A percentile compares a stretch with the other conserved stretches of the same genome.
Conservation (phyloP, 2,888 invertebrate species). For the Argyra leucocephala region DNA sequence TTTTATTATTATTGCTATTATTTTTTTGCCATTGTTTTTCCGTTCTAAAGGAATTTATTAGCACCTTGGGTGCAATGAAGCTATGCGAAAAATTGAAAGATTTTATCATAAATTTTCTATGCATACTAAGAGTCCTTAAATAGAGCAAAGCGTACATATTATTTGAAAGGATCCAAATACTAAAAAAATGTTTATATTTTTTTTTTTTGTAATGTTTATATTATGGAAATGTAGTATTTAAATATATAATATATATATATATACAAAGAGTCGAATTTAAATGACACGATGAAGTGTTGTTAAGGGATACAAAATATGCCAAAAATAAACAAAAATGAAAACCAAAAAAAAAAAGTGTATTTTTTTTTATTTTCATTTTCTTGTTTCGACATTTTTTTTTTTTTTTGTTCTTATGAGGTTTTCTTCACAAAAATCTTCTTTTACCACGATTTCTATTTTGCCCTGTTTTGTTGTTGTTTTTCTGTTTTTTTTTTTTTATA, state of each 20-base stretch:
- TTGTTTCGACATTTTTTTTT: background rate
- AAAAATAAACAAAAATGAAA: background rate
- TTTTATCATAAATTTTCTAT: constrained; percentile 1
- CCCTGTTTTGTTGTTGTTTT: no score
- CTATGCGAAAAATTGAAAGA: constrained; percentile 4
- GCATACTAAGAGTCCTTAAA: background rate
- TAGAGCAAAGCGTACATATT: background rate
- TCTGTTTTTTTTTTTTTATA: no score
- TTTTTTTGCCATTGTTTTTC: no score
- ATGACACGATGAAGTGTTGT: background rate
- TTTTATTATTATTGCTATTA: no score
- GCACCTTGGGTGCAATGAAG: background rate
- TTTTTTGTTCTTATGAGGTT: background rate
- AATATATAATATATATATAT: no score
- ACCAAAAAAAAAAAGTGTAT: no score
- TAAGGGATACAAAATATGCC: background rate
- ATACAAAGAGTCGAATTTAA: background rate
- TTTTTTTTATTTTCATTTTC: background rate
- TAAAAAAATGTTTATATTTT: no score
- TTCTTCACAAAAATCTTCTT: background rate
- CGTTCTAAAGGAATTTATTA: background rate
- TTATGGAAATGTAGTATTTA: no score
- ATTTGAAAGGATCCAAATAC: no score
- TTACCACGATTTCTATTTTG: no score
- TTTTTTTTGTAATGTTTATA: no score